These are phyloP conservation scores for Hirudo medicinalis DNA, from an alignment of 1,140 invertebrate species.

Conservation along the genomic window DNA sequence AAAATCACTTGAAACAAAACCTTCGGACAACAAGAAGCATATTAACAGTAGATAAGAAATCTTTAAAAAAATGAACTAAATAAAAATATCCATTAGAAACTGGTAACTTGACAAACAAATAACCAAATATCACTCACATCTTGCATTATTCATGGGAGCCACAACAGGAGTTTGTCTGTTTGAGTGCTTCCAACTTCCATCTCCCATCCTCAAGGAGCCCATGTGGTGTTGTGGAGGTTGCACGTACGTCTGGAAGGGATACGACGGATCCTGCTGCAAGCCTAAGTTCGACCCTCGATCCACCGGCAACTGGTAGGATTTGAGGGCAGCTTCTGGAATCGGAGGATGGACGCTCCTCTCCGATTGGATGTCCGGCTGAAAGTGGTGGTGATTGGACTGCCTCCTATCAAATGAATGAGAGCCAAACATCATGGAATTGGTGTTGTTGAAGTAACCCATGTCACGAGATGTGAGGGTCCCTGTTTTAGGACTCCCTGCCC, in stretches of 20 bases:
- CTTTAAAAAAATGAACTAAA: slow-evolving; percentile 6
- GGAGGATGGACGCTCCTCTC: background rate
- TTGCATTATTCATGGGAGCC: too few relatives aligned
- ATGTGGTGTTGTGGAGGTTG: too few relatives aligned
- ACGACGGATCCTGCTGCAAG: too few relatives aligned
- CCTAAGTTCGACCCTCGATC: too few relatives aligned
- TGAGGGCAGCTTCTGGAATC: background rate
- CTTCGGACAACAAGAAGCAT: background rate
- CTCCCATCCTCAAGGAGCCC: too few relatives aligned
- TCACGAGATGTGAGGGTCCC: slow-evolving; percentile 12
- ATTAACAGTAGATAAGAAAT: too few relatives aligned
- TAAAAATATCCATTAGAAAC: slow-evolving; percentile 4
- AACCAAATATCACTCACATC: too few relatives aligned
- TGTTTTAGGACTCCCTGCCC: slow-evolving; percentile 16
- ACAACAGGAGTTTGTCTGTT: too few relatives aligned
- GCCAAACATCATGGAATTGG: slow-evolving; percentile 1
- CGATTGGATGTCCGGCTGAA: background rate
- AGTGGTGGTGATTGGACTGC: background rate
- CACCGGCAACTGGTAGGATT: background rate
- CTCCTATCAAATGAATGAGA: background rate
- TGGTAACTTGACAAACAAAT: background rate
- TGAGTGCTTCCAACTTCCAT: too few relatives aligned
- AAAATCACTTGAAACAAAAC: slow-evolving; percentile 8
- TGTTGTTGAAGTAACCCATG: slow-evolving; percentile 6
- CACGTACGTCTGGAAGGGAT: too few relatives aligned